These are phyloP conservation scores for Mimachlamys varia DNA, from an alignment of 2,888 invertebrate genomes.

Conservation along the genomic window DNA sequence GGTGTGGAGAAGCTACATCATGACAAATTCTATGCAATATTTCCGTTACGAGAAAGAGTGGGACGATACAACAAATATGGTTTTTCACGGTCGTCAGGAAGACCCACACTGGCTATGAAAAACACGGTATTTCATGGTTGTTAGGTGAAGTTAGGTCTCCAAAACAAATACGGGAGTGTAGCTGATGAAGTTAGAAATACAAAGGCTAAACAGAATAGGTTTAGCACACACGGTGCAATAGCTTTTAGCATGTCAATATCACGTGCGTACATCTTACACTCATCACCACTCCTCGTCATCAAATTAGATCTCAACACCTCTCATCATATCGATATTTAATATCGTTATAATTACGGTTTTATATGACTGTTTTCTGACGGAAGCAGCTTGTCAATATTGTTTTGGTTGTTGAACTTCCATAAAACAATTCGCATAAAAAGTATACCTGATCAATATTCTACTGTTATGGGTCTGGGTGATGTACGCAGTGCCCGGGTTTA, in stretches of 20 bases:
- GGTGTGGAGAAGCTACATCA: too few species aligned
- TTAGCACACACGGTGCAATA: background rate
- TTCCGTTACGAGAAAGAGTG: background rate
- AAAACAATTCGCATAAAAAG: background rate
- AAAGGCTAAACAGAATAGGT: background rate
- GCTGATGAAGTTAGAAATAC: background rate
- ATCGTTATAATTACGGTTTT: background rate
- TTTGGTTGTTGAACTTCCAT: background rate
- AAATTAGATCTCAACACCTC: constrained; percentile 2
- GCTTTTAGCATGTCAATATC: background rate
- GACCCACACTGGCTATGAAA: background rate
- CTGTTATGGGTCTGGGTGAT: background rate
- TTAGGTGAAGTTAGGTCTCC: background rate
- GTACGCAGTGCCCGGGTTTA: background rate
- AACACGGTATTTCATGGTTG: background rate
- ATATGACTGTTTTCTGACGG: background rate
- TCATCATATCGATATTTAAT: background rate
- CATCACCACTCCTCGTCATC: background rate
- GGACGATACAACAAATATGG: background rate
- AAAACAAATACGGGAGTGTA: background rate
- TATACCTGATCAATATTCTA: background rate
- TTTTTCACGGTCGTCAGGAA: background rate
- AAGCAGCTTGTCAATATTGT: constrained; percentile 15
- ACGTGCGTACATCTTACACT: background rate
- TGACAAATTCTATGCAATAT: background rate